phyloP scores from a whole-genome alignment of 2,888 invertebrate genomes.

The Temnothorax ravouxi region DNA sequence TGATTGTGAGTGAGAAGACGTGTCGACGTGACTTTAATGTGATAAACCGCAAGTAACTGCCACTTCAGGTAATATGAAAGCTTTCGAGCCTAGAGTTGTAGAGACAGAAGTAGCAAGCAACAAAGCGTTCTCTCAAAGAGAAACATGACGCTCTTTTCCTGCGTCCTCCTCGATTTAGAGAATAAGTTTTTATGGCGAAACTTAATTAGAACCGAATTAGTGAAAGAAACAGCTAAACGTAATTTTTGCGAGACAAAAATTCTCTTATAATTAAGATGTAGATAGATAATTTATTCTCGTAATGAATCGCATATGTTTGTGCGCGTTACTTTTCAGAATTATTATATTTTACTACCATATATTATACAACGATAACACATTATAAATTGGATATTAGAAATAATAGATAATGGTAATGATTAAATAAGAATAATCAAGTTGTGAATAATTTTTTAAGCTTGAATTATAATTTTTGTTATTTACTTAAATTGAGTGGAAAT shows the following conservation, averaged over 20 bases:
- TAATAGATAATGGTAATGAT: neutral
- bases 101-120: slow-evolving; percentile 2
- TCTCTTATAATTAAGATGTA: neutral
- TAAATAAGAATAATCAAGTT: neutral
- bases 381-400: neutral
- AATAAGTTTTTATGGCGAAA: slow-evolving; percentile 46
- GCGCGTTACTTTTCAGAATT: neutral
- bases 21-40: slow-evolving; percentile 68
- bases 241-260: neutral
- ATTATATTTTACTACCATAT: neutral
- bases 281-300: neutral
- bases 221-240: neutral
- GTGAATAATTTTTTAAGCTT: neutral
- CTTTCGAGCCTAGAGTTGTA: slow-evolving; percentile 57
- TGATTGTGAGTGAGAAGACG: neutral
- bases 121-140: slow-evolving; percentile 43
- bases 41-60: slow-evolving; percentile 55
- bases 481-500: neutral
- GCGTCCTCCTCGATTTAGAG: neutral
- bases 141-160: neutral
- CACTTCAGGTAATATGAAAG: slow-evolving; percentile 74
- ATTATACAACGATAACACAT: neutral
- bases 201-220: slow-evolving; percentile 62
- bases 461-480: neutral
- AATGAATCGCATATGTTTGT: neutral